A percentile compares a stretch with the other conserved stretches of the same genome.
Evolutionary conservation across 2,888 invertebrate species (phyloP).

Genomic region (Alloscopus bannaensis): DNA sequence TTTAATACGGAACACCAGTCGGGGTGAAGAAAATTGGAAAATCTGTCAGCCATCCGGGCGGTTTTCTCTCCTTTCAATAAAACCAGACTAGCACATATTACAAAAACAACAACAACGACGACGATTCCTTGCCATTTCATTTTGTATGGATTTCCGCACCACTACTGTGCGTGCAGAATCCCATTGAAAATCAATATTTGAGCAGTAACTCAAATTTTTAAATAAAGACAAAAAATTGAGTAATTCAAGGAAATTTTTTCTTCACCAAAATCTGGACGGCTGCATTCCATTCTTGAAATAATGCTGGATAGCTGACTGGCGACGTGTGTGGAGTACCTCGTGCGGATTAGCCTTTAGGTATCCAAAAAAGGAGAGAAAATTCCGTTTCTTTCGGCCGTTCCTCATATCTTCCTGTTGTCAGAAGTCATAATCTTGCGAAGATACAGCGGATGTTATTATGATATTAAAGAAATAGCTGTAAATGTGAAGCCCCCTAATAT

Average conservation of each 20-base stretch:
- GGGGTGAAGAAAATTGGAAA: conserved; percentile 27
- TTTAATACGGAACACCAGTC: conserved; percentile 5
- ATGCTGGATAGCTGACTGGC: too few relatives aligned
- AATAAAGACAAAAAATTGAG: too few relatives aligned
- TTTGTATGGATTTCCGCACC: too few relatives aligned
- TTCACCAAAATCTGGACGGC: too few relatives aligned
- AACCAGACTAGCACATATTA: not conserved
- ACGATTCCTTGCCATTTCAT: too few relatives aligned
- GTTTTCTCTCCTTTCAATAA: conserved; percentile 24
- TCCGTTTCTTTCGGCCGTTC: too few relatives aligned
- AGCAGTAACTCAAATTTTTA: too few relatives aligned
- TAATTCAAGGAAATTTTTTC: too few relatives aligned
- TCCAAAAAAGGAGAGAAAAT: not conserved
- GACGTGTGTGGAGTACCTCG: too few relatives aligned
- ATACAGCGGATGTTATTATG: conserved; percentile 53
- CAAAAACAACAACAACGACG: not conserved
- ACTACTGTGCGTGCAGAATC: too few relatives aligned
- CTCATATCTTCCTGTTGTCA: not conserved
- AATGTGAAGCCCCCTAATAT: conserved; percentile 44
- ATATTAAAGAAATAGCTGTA: conserved; percentile 60
- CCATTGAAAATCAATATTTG: too few relatives aligned
- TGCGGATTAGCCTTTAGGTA: not conserved
- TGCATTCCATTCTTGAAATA: too few relatives aligned
- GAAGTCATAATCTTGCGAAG: conserved; percentile 35
- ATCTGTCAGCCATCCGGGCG: not conserved